A percentile compares a stretch with the other conserved stretches of the same genome.
phyloP scores from a whole-genome alignment of 2,113 vertebrate genomes.

The Anarhynchus alexandrinus region DNA sequence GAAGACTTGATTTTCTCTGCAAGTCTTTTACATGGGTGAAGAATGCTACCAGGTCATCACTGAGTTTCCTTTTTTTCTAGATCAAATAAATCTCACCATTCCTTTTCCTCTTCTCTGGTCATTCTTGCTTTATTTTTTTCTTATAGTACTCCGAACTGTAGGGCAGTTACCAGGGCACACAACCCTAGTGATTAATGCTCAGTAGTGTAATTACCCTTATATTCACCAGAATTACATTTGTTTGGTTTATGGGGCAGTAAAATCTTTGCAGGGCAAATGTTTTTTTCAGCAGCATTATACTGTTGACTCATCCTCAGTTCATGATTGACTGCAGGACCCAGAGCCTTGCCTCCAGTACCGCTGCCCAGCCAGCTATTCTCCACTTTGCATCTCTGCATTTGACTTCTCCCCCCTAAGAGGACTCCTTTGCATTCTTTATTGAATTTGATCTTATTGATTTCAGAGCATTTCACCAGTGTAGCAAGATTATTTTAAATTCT shows the following conservation, averaged over 20 bases:
- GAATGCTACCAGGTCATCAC: neutral
- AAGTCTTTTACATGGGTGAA: neutral
- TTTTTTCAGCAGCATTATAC: neutral
- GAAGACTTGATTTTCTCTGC: neutral
- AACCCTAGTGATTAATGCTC: neutral
- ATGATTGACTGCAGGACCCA: neutral
- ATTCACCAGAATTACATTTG: neutral
- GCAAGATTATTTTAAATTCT: conserved; percentile 42
- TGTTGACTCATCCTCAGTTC: neutral
- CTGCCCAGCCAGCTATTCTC: neutral
- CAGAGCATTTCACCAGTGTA: neutral
- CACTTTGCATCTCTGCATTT: neutral
- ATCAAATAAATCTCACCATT: neutral
- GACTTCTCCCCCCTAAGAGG: neutral
- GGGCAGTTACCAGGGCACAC: neutral
- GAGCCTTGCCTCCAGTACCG: neutral
- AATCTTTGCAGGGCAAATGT: neutral
- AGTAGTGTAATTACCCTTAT: neutral
- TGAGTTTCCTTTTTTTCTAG: neutral
- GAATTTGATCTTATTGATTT: conserved; percentile 40
- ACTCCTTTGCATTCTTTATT: conserved; percentile 29
- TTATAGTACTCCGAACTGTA: neutral
- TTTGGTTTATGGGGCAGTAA: neutral
- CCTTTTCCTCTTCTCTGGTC: neutral
- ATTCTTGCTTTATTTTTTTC: neutral